phyloP scores from a whole-genome alignment of 2,113 vertebrate species.

The Telmatochromis sp. region DNA sequence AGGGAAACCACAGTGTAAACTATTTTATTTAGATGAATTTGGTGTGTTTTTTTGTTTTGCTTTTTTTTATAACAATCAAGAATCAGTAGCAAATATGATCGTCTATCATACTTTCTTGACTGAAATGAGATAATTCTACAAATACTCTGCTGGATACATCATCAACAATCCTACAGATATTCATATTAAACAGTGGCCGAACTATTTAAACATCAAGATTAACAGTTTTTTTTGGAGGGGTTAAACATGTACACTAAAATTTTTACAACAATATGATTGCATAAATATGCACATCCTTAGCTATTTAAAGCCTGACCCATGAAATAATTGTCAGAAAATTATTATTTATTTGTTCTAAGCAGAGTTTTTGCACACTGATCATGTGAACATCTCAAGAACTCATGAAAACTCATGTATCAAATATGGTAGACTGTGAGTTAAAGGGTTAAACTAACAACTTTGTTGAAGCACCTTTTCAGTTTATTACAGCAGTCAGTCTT shows the following conservation, averaged over 20 bases:
- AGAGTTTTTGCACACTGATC: background rate
- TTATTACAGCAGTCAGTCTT: background rate
- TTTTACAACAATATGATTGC: background rate
- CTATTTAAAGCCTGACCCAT: background rate
- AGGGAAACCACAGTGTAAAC: background rate
- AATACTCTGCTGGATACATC: background rate
- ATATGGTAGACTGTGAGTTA: background rate
- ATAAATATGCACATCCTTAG: background rate
- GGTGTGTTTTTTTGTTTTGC: accelerated
- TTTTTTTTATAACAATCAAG: background rate
- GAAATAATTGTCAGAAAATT: background rate
- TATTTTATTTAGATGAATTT: background rate
- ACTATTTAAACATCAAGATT: background rate
- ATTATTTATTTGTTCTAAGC: background rate
- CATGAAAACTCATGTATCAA: background rate
- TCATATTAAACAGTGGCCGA: background rate
- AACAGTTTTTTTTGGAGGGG: background rate
- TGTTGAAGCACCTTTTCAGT: background rate
- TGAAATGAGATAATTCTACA: background rate
- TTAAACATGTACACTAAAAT: background rate
- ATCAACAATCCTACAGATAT: background rate
- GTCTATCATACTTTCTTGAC: background rate
- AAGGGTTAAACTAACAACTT: background rate
- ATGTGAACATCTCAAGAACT: background rate
- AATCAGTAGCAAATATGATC: background rate